Conservation (phyloP, 1,140 invertebrate genomes). For the Drosophila cardini region DNA sequence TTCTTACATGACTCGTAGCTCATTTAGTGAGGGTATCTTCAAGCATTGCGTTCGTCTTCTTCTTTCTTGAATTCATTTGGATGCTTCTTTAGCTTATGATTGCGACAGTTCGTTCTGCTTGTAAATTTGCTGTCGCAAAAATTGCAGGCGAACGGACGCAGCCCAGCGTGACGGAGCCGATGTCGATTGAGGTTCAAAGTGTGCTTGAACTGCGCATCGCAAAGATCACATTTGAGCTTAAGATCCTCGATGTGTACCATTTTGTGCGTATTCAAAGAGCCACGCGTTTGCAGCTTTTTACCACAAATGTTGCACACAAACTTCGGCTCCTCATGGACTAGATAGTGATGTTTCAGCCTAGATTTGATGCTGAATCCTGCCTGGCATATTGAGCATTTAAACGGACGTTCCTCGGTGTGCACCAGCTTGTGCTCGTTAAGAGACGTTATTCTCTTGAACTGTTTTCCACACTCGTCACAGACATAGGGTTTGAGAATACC, state of each 20-base stretch:
- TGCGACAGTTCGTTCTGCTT: slow-evolving; percentile 85
- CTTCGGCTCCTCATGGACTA: slow-evolving; percentile 84
- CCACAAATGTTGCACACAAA: slow-evolving; percentile 85
- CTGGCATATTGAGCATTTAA: slow-evolving; percentile 84
- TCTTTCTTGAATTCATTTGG: slow-evolving; percentile 78
- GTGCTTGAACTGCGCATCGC: slow-evolving; percentile 75
- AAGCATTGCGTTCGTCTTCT: slow-evolving; percentile 32
- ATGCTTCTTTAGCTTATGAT: slow-evolving; percentile 85
- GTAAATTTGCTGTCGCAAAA: slow-evolving; percentile 85
- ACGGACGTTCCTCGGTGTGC: slow-evolving; percentile 85
- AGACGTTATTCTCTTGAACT: slow-evolving; percentile 85
- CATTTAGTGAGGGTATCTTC: slow-evolving; percentile 57
- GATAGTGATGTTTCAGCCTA: slow-evolving; percentile 72
- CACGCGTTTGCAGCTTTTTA: slow-evolving; percentile 84
- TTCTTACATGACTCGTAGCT: slow-evolving; percentile 84
- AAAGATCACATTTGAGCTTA: slow-evolving; percentile 84
- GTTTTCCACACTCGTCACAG: slow-evolving; percentile 85
- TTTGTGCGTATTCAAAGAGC: slow-evolving; percentile 85
- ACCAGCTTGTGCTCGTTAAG: slow-evolving; percentile 85
- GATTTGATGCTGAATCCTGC: slow-evolving; percentile 83
- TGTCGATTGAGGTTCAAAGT: slow-evolving; percentile 85
- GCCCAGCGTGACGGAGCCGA: slow-evolving; percentile 84
- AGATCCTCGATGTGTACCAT: slow-evolving; percentile 85
- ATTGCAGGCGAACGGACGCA: slow-evolving; percentile 85
- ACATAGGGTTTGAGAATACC: slow-evolving; percentile 85